Conservation (phyloP, 2,113 vertebrate genomes). For the Osmerus eperlanus region DNA sequence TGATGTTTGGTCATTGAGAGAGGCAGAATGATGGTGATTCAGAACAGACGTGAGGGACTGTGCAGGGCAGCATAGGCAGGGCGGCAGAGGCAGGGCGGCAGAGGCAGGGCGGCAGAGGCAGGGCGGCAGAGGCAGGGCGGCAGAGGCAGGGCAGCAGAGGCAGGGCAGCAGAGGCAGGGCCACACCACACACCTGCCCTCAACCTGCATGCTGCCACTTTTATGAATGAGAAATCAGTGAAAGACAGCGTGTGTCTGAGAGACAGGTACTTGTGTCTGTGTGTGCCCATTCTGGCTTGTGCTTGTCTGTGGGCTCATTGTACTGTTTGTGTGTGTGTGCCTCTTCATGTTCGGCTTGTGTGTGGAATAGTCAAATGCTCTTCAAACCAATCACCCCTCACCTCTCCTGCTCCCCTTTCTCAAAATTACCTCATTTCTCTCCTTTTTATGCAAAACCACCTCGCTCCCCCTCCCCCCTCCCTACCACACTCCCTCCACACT, state of each 20-base stretch:
- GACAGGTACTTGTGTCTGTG: background rate
- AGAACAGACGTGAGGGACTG: slow-evolving; percentile 27
- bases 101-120: no score
- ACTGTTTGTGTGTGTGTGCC: background rate
- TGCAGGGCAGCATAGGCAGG: background rate
- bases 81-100: no score
- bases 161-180: no score
- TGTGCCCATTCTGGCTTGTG: background rate
- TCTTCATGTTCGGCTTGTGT: slow-evolving; percentile 37
- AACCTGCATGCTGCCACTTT: slow-evolving; percentile 13
- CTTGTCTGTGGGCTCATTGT: slow-evolving; percentile 1
- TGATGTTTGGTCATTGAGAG: slow-evolving; percentile 35
- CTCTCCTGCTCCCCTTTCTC: slow-evolving; percentile 13
- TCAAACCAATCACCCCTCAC: slow-evolving; percentile 45
- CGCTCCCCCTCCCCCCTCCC: slow-evolving; percentile 52
- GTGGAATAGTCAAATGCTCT: slow-evolving; percentile 23
- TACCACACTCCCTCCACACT: slow-evolving; percentile 45
- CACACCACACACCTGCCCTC: no score
- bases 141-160: no score
- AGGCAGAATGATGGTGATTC: slow-evolving; percentile 42
- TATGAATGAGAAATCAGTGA: slow-evolving; percentile 32
- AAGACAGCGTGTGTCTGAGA: background rate
- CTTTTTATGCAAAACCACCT: slow-evolving; percentile 63
- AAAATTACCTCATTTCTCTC: slow-evolving; percentile 63
- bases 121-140: no score